A percentile compares a stretch with the other conserved stretches of the same genome.
These are phyloP conservation scores for Anticlea derivata DNA, from an alignment of 2,888 invertebrate species.

Conservation along the genomic window DNA sequence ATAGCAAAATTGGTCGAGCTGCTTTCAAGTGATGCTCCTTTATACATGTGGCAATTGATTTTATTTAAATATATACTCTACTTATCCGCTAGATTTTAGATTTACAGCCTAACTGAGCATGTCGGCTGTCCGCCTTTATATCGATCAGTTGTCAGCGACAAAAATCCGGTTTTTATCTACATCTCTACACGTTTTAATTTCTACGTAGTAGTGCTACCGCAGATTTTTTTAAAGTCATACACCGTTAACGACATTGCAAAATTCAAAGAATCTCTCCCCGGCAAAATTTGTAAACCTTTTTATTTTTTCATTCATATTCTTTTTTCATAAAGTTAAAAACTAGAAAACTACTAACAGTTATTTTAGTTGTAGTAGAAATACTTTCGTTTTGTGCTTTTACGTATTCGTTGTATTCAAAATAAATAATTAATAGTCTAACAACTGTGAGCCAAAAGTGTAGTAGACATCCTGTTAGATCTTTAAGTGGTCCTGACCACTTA, in stretches of 20 bases:
- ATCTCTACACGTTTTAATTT: conserved; percentile 41
- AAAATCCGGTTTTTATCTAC: conserved; percentile 62
- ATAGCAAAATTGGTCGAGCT: no score
- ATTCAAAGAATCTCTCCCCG: conserved; percentile 26
- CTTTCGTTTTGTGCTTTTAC: conserved; percentile 8
- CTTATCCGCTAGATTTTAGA: conserved; percentile 1
- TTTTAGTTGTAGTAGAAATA: conserved; percentile 1
- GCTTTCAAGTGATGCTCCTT: no score
- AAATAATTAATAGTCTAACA: no score
- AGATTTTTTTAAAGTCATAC: conserved; percentile 29
- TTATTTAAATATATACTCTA: no score
- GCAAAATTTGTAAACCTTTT: conserved; percentile 9
- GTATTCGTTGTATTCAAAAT: no score
- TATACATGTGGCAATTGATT: no score
- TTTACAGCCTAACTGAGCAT: conserved; percentile 22
- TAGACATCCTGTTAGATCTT: no score
- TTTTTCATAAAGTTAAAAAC: conserved; percentile 22
- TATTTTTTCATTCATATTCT: conserved; percentile 25
- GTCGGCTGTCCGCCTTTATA: conserved; percentile 60
- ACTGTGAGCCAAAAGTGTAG: no score
- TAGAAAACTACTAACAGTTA: conserved; percentile 1
- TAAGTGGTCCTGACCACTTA: no score
- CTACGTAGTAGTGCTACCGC: conserved; percentile 37
- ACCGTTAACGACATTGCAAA: conserved; percentile 24
- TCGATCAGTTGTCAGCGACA: conserved; percentile 66